These are phyloP conservation scores for Tolypeutes matacus DNA, from an alignment of 2,797 vertebrate species.

Conservation along the genomic window DNA sequence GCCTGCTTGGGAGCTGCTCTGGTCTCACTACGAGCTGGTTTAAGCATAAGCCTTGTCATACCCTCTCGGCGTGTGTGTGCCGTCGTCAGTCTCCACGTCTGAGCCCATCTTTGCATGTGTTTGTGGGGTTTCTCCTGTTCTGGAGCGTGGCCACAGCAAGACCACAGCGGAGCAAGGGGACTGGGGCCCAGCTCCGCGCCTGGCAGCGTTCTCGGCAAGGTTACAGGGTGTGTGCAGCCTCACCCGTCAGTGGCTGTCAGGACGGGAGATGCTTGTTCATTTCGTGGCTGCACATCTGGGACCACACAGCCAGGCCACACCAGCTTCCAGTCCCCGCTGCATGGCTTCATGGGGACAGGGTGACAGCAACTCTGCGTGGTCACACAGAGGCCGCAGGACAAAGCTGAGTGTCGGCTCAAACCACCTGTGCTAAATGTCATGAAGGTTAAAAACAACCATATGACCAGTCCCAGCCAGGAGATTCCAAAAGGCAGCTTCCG, in stretches of 20 bases:
- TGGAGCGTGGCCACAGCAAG: background rate
- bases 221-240: too few relatives aligned
- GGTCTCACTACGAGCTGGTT: rapidly evolving
- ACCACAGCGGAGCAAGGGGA: background rate
- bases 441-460: background rate
- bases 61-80: background rate
- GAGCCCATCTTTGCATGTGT: background rate
- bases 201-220: background rate
- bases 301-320: background rate
- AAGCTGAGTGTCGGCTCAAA: too few relatives aligned
- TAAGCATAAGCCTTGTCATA: too few relatives aligned
- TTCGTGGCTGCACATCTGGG: background rate
- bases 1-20: background rate
- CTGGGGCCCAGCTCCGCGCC: background rate
- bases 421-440: background rate
- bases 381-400: background rate
- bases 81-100: background rate
- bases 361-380: too few relatives aligned
- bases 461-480: background rate
- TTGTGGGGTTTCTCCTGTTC: background rate
- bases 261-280: background rate
- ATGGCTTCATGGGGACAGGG: background rate
- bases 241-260: background rate
- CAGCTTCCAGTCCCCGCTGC: background rate
- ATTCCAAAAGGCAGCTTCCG: background rate